phyloP scores from a whole-genome alignment of 2,113 vertebrate species.

The Phalacrocorax brasilianus region DNA sequence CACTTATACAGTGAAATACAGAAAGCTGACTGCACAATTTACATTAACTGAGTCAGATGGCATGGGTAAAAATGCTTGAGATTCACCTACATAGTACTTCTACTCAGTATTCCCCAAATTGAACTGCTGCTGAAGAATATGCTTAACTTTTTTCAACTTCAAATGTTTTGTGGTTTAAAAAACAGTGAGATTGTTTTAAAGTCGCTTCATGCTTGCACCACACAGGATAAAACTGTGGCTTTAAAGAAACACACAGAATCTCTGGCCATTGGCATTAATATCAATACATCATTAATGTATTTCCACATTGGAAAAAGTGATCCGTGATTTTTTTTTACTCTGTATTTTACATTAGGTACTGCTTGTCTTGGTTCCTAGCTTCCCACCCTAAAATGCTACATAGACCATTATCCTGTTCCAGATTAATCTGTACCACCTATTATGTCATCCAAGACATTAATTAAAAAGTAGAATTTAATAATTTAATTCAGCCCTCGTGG shows the following conservation, averaged over 20 bases:
- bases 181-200: not conserved
- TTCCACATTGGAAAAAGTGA: not conserved
- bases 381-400: not conserved
- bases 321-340: not conserved
- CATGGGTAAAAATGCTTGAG: not conserved
- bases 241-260: not conserved
- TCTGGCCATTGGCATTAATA: not conserved
- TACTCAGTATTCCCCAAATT: not conserved
- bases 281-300: not conserved
- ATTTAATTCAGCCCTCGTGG: fast-evolving
- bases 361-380: not conserved
- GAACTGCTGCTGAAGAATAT: not conserved
- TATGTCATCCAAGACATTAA: not conserved
- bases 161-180: not conserved
- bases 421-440: not conserved
- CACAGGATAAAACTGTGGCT: not conserved
- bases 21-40: not conserved
- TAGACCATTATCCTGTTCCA: not conserved
- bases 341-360: fast-evolving
- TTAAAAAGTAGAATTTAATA: not conserved
- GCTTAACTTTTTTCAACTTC: not conserved
- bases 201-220: not conserved
- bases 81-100: not conserved
- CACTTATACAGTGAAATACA: not conserved
- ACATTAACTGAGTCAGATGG: not conserved